Evolutionary conservation across 2,797 vertebrate species (phyloP).

Genomic region (Malacoraja senta): DNA sequence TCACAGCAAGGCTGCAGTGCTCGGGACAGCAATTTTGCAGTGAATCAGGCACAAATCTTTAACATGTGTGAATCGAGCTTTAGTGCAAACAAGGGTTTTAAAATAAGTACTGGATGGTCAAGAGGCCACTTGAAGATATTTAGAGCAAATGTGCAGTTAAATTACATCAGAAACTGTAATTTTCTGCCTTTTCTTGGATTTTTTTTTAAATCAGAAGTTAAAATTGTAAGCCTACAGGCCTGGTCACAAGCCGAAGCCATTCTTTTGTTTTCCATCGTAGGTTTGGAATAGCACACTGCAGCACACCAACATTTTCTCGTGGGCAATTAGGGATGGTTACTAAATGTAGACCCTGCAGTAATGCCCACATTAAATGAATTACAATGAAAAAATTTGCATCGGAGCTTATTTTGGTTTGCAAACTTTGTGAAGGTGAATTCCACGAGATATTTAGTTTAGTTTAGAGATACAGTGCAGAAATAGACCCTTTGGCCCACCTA

Average conservation of each 20-base stretch:
- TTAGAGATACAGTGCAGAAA: too few relatives aligned
- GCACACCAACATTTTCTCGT: too few relatives aligned
- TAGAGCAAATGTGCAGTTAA: neutral
- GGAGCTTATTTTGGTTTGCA: neutral
- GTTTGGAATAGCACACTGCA: neutral
- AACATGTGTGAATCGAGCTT: conserved; percentile 24
- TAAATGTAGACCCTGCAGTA: too few relatives aligned
- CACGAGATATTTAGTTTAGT: neutral
- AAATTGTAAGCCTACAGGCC: neutral
- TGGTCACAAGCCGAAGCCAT: neutral
- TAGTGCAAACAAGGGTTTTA: neutral
- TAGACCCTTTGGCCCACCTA: too few relatives aligned
- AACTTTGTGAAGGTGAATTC: neutral
- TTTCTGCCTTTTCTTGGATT: neutral
- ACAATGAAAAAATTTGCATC: too few relatives aligned
- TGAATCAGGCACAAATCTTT: conserved; percentile 16
- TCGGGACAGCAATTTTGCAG: neutral
- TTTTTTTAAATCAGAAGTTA: neutral
- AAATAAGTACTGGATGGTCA: conserved; percentile 12
- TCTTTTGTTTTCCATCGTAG: neutral
- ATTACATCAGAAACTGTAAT: neutral
- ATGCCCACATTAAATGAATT: too few relatives aligned
- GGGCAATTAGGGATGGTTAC: too few relatives aligned
- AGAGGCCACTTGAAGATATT: conserved; percentile 13
- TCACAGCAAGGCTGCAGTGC: neutral